These are phyloP conservation scores for Drosophila maculinotata DNA, from an alignment of 2,888 invertebrate species.

Conservation along the genomic window DNA sequence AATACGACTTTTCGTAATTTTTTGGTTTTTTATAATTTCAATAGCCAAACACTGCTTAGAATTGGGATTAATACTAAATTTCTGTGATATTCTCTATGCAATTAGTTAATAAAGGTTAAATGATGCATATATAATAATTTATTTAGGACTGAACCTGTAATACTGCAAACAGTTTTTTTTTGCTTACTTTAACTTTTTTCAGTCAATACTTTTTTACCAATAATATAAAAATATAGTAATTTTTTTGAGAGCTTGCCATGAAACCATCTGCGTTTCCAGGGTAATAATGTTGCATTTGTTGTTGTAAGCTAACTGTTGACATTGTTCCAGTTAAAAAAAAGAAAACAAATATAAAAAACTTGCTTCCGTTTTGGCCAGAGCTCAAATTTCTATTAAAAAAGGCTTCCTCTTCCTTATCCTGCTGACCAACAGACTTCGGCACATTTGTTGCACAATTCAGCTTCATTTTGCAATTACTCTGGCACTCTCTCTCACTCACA, in stretches of 20 bases:
- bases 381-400: constrained; percentile 55
- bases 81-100: too few relatives aligned
- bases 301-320: neutral
- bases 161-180: too few relatives aligned
- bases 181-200: too few relatives aligned
- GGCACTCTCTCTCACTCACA: neutral
- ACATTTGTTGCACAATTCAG: constrained; percentile 64
- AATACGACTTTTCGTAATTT: too few relatives aligned
- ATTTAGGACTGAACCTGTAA: too few relatives aligned
- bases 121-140: too few relatives aligned
- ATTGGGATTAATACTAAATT: too few relatives aligned
- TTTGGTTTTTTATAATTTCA: too few relatives aligned
- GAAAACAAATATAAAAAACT: constrained; percentile 23
- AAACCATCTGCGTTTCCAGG: constrained; percentile 22
- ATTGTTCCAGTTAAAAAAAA: constrained; percentile 1
- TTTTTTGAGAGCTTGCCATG: neutral
- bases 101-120: too few relatives aligned
- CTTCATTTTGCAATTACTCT: constrained; percentile 64
- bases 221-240: too few relatives aligned
- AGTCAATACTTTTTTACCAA: too few relatives aligned
- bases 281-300: neutral
- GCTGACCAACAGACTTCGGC: constrained; percentile 21
- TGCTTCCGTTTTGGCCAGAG: constrained; percentile 33
- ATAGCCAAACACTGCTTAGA: too few relatives aligned
- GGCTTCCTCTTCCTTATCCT: constrained; percentile 29